Evolutionary conservation across 1,140 invertebrate genomes (phyloP), one percentile per base, ranked within the genome.

Genomic region (Nymphalis io): DNA sequence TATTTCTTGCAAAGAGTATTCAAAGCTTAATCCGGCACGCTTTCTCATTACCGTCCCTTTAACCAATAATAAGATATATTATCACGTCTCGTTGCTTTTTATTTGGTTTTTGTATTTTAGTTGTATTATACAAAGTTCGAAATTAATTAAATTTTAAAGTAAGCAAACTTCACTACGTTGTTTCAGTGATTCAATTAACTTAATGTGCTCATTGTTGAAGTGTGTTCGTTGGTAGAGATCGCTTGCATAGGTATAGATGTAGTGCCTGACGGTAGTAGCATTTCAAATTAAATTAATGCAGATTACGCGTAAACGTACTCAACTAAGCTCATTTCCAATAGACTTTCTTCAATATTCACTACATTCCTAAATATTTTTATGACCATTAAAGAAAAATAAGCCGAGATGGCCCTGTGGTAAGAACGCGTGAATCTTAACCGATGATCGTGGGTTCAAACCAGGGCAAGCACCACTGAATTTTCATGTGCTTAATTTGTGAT

Each of bases 191-290:
- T 63, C 60, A 63, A 63, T 63, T 63, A 63, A 63, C 60, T 53
- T 63, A 63, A 63, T 63, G 60, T 63, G 46, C 20, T 53, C 48
- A 63, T 48, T 51, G 46, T 63, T 63, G 46, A 27, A 63, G n/a
- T 63, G 60, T 2, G 16, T 55, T 23, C 51, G 23, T 55, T 27
- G 48, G 51, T 15, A 27, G 51, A 23, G 51, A 55, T 55, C 51
- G 48, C 12, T 21, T 55, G 23, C 21, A 23, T 55, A n/a, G 21
- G 12, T 55, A 55, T 51, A 51, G 16, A 18, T 5, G 8, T 11
- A 51, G 46, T 33, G 3, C 27, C 15, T 51, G 27, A 13, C 15
- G 51, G 16, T 15, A 55, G 20, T 27, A 55, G 51, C 51, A n/a
- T 55, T 55, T 55, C 23, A 55, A 51, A 15, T 27, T 55, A 55